Conservation (phyloP, 2,888 invertebrate species). For the Andrena hattorfiana region DNA sequence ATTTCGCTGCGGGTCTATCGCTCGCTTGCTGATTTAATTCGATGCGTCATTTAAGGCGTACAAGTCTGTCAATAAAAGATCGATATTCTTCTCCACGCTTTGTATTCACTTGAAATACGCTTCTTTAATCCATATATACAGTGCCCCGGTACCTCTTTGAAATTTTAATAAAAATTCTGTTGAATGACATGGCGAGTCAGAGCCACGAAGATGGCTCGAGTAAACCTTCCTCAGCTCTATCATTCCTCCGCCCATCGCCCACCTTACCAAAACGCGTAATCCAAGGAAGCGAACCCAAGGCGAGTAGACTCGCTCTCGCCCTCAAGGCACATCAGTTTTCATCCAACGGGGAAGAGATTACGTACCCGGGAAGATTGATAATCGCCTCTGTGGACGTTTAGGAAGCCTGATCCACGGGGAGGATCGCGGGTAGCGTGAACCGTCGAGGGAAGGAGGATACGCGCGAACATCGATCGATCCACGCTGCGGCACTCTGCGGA, state of each 20-base stretch:
- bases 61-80: neutral
- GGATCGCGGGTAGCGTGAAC: neutral
- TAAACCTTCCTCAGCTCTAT: neutral
- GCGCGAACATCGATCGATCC: constrained; percentile 13
- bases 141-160: no score
- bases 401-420: neutral
- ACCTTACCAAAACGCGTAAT: neutral
- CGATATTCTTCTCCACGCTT: neutral
- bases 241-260: neutral
- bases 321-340: neutral
- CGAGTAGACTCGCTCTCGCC: neutral
- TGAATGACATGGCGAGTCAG: no score
- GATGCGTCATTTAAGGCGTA: neutral
- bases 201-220: neutral
- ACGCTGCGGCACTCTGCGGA: constrained; percentile 10
- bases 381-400: neutral
- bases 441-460: neutral
- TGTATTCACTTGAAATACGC: no score
- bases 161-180: no score
- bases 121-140: no score
- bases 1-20: neutral
- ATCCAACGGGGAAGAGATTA: constrained; percentile 2
- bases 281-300: neutral
- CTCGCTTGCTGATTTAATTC: neutral
- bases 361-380: constrained; percentile 4